A percentile compares a stretch with the other conserved stretches of the same genome.
Conservation (phyloP, 2,113 vertebrate species). For the Odontesthes bonariensis region DNA sequence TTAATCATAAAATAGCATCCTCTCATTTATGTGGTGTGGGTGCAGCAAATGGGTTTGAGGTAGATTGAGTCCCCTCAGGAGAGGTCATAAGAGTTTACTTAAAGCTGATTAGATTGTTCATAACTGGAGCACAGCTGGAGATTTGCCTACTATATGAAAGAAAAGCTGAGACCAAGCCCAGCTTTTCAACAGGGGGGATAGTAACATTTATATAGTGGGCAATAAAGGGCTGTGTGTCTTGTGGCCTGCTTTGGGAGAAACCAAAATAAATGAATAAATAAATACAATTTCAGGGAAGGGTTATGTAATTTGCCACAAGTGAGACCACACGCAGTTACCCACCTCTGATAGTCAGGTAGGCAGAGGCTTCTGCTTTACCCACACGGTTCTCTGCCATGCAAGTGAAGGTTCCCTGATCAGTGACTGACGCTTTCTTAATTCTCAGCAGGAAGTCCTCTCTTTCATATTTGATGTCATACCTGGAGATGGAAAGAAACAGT, state of each 20-base stretch:
- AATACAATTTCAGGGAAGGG: slow-evolving; percentile 26
- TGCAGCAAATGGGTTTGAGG: slow-evolving; percentile 36
- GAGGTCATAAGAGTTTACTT: slow-evolving; percentile 63
- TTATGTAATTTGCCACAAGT: slow-evolving; percentile 53
- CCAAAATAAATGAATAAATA: slow-evolving; percentile 32
- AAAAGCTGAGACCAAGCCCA: slow-evolving; percentile 48
- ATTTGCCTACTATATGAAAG: slow-evolving; percentile 60
- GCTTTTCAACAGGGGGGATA: slow-evolving; percentile 66
- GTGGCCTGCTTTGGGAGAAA: slow-evolving; percentile 59
- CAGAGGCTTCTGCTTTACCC: slow-evolving; percentile 93
- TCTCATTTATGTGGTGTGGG: slow-evolving; percentile 41
- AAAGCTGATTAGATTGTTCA: slow-evolving; percentile 66
- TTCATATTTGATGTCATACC: slow-evolving; percentile 96
- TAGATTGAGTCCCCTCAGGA: slow-evolving; percentile 51
- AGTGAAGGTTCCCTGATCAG: slow-evolving; percentile 92
- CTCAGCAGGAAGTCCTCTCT: slow-evolving; percentile 94
- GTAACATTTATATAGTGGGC: slow-evolving; percentile 68
- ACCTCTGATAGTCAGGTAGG: slow-evolving; percentile 96
- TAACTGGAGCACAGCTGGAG: slow-evolving; percentile 68
- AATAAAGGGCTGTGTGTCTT: slow-evolving; percentile 73
- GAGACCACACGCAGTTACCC: slow-evolving; percentile 71
- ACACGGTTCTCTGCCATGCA: slow-evolving; percentile 96
- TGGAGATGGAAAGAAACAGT: slow-evolving; percentile 59
- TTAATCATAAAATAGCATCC: slow-evolving; percentile 21
- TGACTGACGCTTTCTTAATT: slow-evolving; percentile 91